phyloP scores from a whole-genome alignment of 2,888 invertebrate genomes.

The Apamea anceps region DNA sequence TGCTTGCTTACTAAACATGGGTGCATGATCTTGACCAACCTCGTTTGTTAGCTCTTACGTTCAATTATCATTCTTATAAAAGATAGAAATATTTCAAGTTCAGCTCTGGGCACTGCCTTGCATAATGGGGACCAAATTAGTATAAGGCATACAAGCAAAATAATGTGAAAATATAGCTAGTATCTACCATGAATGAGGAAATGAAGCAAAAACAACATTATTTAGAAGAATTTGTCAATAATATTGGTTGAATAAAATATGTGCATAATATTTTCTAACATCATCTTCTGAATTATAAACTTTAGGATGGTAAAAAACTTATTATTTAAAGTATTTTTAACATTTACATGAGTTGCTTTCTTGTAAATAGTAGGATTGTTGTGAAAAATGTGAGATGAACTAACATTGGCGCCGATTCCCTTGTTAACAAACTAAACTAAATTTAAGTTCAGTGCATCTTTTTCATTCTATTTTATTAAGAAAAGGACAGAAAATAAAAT shows the following conservation, averaged over 20 bases:
- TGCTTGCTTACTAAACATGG: background rate
- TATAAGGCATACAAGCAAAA: background rate
- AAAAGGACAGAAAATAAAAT: no score
- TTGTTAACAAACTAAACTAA: no score
- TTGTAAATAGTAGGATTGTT: slow-evolving; percentile 29
- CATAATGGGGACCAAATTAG: background rate
- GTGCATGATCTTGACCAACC: background rate
- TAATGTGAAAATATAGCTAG: background rate
- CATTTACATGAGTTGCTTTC: background rate
- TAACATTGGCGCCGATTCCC: no score
- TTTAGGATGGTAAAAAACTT: background rate
- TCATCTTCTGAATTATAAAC: background rate
- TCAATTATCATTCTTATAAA: background rate
- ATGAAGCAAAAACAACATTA: background rate
- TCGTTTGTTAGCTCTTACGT: background rate
- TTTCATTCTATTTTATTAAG: no score
- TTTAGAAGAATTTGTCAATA: background rate
- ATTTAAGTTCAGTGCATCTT: no score
- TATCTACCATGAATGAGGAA: background rate
- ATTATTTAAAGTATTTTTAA: background rate
- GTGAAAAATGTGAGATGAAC: background rate
- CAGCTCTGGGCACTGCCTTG: background rate
- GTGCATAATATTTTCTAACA: slow-evolving; percentile 28
- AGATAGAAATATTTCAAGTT: background rate
- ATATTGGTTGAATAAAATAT: slow-evolving; percentile 25